phyloP scores from a whole-genome alignment of 2,888 invertebrate genomes.

The Eudasyphora cyanicolor region DNA sequence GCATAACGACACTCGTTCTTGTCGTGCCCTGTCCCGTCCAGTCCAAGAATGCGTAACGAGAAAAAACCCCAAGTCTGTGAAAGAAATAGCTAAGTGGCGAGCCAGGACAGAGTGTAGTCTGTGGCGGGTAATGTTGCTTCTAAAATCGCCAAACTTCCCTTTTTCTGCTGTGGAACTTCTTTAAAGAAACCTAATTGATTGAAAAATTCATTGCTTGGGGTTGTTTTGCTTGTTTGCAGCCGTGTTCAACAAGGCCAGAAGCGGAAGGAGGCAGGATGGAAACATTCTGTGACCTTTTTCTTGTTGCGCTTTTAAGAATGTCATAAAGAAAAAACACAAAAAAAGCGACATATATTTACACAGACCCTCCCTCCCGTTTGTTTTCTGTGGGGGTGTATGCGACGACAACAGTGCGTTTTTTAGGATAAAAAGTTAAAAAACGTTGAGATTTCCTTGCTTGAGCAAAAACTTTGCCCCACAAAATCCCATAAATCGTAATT shows the following conservation, averaged over 20 bases:
- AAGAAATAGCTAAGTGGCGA: not conserved
- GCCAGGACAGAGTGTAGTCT: not conserved
- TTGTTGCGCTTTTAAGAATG: conserved; percentile 65
- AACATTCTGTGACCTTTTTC: conserved; percentile 67
- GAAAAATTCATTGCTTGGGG: conserved; percentile 76
- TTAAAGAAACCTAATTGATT: conserved; percentile 79
- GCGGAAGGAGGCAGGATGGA: too few species aligned
- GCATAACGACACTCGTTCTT: conserved; percentile 8
- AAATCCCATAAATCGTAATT: conserved; percentile 69
- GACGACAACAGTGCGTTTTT: not conserved
- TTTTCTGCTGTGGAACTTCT: conserved; percentile 71
- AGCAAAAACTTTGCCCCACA: conserved; percentile 61
- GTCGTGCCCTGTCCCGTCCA: conserved; percentile 15
- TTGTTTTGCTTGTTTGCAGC: conserved; percentile 65
- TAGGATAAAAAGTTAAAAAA: conserved; percentile 31
- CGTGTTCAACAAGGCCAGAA: conserved; percentile 46
- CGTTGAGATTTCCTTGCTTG: conserved; percentile 15
- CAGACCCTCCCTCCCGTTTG: too few species aligned
- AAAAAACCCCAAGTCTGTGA: not conserved
- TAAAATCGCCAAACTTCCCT: conserved; percentile 56
- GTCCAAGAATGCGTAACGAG: too few species aligned
- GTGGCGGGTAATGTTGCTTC: too few species aligned
- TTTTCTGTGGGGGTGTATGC: not conserved
- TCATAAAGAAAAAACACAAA: conserved; percentile 68
- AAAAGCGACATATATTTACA: conserved; percentile 44